A percentile compares a stretch with the other conserved stretches of the same genome.
Evolutionary conservation across 2,888 invertebrate genomes (phyloP).

Genomic region (Drosophila subquinaria): DNA sequence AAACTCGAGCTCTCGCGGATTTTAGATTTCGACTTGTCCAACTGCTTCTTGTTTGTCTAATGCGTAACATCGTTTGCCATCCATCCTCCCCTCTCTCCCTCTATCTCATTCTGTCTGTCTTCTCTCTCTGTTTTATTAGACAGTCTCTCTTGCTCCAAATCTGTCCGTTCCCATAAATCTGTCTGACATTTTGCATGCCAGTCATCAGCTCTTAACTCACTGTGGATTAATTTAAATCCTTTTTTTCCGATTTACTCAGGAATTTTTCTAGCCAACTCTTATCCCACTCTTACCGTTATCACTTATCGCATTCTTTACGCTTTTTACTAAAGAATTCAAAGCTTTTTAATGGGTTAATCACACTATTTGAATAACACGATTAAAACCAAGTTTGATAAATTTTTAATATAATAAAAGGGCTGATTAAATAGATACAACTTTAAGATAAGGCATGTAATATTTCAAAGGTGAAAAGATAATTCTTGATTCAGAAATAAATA

Average conservation of each 20-base stretch:
- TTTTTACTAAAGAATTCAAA: slow-evolving; percentile 2
- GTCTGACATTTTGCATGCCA: slow-evolving; percentile 79
- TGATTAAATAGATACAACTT: neutral
- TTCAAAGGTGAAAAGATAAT: too few species aligned
- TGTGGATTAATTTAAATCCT: slow-evolving; percentile 72
- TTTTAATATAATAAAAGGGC: neutral
- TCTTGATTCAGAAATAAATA: too few species aligned
- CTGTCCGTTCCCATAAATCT: slow-evolving; percentile 80
- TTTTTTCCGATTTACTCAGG: slow-evolving; percentile 43
- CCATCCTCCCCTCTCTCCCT: neutral
- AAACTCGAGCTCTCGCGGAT: slow-evolving; percentile 43
- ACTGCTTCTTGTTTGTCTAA: slow-evolving; percentile 79
- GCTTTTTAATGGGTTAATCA: slow-evolving; percentile 17
- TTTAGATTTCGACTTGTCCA: slow-evolving; percentile 53
- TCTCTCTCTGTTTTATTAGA: slow-evolving; percentile 25
- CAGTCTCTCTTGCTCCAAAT: slow-evolving; percentile 73
- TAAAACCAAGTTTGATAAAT: neutral
- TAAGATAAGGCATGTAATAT: too few species aligned
- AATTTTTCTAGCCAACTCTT: slow-evolving; percentile 37
- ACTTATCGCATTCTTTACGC: slow-evolving; percentile 21
- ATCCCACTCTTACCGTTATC: slow-evolving; percentile 48
- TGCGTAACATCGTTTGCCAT: slow-evolving; percentile 77
- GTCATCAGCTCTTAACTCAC: slow-evolving; percentile 69
- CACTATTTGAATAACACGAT: neutral
- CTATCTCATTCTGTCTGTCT: neutral